Evolutionary conservation across 2,888 invertebrate genomes (phyloP).

Genomic region (Reticulitermes lucifugus): DNA sequence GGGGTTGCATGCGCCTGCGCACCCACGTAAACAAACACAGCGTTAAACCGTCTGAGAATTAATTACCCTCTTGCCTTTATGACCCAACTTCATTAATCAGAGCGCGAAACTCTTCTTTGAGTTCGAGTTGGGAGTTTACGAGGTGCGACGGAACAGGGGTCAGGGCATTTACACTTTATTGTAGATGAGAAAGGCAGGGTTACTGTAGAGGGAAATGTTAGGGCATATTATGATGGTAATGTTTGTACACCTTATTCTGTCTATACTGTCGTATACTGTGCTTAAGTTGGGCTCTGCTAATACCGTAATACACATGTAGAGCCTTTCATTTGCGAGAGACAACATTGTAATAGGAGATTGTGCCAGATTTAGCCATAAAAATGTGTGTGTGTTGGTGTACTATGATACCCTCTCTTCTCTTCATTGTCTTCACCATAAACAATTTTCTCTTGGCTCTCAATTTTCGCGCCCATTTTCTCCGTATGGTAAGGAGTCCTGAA

Average conservation of each 20-base stretch:
- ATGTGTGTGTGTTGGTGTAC: background rate
- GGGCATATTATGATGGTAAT: background rate
- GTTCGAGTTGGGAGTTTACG: conserved; percentile 39
- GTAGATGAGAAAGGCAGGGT: conserved; percentile 20
- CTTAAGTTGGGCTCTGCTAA: conserved; percentile 9
- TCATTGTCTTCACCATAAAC: background rate
- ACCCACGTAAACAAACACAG: conserved; percentile 20
- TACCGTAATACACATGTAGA: conserved; percentile 22
- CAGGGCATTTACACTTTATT: conserved; percentile 40
- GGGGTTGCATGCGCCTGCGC: background rate
- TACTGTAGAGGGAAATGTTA: background rate
- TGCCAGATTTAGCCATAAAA: conserved; percentile 6
- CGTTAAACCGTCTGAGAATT: conserved; percentile 49
- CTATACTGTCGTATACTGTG: background rate
- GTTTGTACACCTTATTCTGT: conserved; percentile 29
- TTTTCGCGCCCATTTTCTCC: no score
- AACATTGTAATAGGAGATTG: conserved; percentile 21
- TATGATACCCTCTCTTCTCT: background rate
- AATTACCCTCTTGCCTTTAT: conserved; percentile 47
- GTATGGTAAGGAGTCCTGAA: no score
- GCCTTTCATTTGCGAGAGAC: conserved; percentile 8
- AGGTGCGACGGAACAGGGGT: conserved; percentile 39
- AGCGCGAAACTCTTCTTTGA: conserved; percentile 37
- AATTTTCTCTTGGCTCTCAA: no score
- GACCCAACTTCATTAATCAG: conserved; percentile 52